Conservation (phyloP, 2,113 vertebrate species). For the Notothenia rossii region DNA sequence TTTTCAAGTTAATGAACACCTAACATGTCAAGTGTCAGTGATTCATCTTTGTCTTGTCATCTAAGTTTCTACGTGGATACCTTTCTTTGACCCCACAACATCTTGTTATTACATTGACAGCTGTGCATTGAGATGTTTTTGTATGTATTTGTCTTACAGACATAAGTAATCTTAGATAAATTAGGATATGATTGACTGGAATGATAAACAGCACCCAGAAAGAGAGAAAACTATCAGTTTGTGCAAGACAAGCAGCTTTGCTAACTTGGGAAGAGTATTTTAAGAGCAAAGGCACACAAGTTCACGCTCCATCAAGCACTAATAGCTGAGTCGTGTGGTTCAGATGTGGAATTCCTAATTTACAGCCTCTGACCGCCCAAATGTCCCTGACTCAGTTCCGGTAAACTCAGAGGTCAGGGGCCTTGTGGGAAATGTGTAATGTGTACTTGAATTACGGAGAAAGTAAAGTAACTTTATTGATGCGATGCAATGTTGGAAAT, state of each 20-base stretch:
- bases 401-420: constrained; percentile 55
- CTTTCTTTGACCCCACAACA: constrained; percentile 24
- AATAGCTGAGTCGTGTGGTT: constrained; percentile 71
- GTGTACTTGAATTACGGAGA: constrained; percentile 29
- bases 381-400: constrained; percentile 60
- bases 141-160: not conserved
- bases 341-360: constrained; percentile 71
- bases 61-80: constrained; percentile 18
- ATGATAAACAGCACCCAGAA: not conserved
- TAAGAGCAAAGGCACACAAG: constrained; percentile 58
- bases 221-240: not conserved
- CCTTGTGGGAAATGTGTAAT: constrained; percentile 42
- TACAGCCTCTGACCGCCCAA: constrained; percentile 61
- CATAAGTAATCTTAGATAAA: constrained; percentile 25
- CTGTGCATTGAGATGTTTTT: constrained; percentile 25
- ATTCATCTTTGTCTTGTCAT: constrained; percentile 39
- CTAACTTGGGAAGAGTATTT: constrained; percentile 31
- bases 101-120: constrained; percentile 20
- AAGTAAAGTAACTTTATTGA: constrained; percentile 1
- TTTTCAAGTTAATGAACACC: constrained; percentile 14
- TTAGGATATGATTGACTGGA: not conserved
- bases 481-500: constrained; percentile 21
- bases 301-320: constrained; percentile 69
- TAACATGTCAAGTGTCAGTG: constrained; percentile 1
- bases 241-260: not conserved